These are phyloP conservation scores for Brachyptera putata DNA, from an alignment of 2,888 invertebrate species.

Conservation along the genomic window DNA sequence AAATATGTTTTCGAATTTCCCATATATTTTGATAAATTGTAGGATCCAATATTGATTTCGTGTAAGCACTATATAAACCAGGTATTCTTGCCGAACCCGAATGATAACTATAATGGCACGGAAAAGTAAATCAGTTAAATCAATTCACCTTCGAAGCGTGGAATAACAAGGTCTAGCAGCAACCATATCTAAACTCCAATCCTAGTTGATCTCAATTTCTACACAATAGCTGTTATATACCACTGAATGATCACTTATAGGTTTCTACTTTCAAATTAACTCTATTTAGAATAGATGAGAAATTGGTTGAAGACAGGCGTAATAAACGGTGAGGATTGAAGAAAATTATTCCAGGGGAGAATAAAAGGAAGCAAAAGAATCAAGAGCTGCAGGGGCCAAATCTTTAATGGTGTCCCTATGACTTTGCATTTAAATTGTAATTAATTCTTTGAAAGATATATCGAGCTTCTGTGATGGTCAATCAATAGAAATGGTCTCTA, in stretches of 20 bases:
- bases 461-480: slow-evolving; percentile 20
- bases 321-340: slow-evolving; percentile 15
- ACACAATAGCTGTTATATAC: background rate
- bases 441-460: slow-evolving; percentile 29
- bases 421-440: slow-evolving; percentile 35
- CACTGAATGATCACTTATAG: slow-evolving; percentile 2
- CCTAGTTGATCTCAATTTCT: background rate
- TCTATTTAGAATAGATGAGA: slow-evolving; percentile 15
- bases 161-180: no score
- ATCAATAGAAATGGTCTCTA: slow-evolving; percentile 20
- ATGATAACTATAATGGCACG: no score
- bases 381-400: slow-evolving; percentile 16
- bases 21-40: no score
- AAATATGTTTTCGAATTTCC: no score
- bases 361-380: slow-evolving; percentile 15
- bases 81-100: no score
- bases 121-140: no score
- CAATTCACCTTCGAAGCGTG: no score
- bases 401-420: slow-evolving; percentile 33
- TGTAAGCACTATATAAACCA: no score
- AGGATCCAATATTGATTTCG: no score
- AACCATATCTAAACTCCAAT: background rate
- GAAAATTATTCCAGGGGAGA: slow-evolving; percentile 14
- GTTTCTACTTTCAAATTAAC: slow-evolving; percentile 9
- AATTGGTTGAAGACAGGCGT: slow-evolving; percentile 20